Conservation (phyloP, 2,888 invertebrate genomes). For the Stenoptilia bipunctidactyla region DNA sequence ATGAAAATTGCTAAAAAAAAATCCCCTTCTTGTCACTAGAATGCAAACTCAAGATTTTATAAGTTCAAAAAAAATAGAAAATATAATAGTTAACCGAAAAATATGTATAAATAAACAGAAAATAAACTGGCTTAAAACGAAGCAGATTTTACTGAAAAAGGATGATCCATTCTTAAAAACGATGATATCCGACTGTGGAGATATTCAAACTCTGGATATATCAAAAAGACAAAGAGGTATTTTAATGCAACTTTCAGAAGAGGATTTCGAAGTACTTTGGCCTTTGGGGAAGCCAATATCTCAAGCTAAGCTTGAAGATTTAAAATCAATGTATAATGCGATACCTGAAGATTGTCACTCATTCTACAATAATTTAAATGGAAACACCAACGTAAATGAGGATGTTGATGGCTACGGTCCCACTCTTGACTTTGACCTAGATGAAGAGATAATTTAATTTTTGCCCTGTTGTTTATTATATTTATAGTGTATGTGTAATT, state of each 20-base stretch:
- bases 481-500: not conserved
- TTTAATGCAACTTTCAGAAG: no score
- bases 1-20: not conserved
- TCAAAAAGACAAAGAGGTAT: no score
- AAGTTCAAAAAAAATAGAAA: not conserved
- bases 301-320: slow-evolving; percentile 14
- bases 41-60: no score
- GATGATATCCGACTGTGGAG: no score
- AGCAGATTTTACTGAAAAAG: slow-evolving; percentile 6
- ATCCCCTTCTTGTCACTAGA: no score
- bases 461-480: not conserved
- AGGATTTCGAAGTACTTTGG: slow-evolving; percentile 12
- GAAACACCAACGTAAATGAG: not conserved
- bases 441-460: not conserved
- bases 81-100: slow-evolving; percentile 3
- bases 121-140: slow-evolving; percentile 3
- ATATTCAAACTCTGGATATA: no score
- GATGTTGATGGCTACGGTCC: not conserved
- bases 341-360: slow-evolving; percentile 11
- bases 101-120: not conserved
- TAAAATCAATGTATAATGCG: slow-evolving; percentile 10
- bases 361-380: slow-evolving; percentile 7
- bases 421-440: not conserved
- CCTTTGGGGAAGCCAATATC: slow-evolving; percentile 15
- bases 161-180: not conserved